A percentile compares a stretch with the other conserved stretches of the same genome.
Evolutionary conservation across 2,113 vertebrate genomes (phyloP).

Genomic region (Emydura subglobosa): DNA sequence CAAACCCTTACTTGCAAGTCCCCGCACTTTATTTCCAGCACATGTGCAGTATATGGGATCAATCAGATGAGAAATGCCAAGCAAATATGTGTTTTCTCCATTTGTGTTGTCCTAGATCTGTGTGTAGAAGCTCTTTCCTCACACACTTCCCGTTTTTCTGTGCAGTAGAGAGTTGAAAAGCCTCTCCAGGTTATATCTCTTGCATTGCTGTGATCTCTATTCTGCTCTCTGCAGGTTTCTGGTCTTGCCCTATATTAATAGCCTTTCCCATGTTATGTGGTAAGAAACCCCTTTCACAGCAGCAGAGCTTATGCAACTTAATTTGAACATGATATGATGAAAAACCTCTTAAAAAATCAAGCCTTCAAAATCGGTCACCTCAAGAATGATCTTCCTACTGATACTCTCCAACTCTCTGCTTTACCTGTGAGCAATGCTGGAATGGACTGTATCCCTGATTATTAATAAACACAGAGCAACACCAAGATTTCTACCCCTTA

Average conservation of each 20-base stretch:
- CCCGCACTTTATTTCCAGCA: rapidly evolving
- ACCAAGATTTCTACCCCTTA: background rate
- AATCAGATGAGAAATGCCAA: background rate
- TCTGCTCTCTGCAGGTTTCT: conserved; percentile 13
- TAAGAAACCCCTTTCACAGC: conserved; percentile 28
- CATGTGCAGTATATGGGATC: background rate
- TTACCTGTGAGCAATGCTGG: background rate
- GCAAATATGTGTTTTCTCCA: background rate
- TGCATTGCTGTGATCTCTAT: background rate
- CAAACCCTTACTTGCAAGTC: background rate
- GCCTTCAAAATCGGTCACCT: conserved; percentile 2
- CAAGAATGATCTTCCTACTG: background rate
- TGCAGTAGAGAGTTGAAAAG: background rate
- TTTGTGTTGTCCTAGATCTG: background rate
- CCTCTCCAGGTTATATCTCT: background rate
- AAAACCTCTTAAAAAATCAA: conserved; percentile 64
- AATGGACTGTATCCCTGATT: background rate
- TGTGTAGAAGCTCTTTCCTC: conserved; percentile 2
- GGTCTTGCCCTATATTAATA: conserved; percentile 40
- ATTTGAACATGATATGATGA: conserved; percentile 11
- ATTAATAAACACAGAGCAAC: background rate
- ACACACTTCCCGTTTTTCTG: background rate
- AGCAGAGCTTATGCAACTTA: conserved; percentile 20
- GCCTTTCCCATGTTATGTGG: background rate
- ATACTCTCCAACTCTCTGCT: background rate